Evolutionary conservation across 2,113 vertebrate species (phyloP).

Genomic region (Oryctolagus cuniculus): DNA sequence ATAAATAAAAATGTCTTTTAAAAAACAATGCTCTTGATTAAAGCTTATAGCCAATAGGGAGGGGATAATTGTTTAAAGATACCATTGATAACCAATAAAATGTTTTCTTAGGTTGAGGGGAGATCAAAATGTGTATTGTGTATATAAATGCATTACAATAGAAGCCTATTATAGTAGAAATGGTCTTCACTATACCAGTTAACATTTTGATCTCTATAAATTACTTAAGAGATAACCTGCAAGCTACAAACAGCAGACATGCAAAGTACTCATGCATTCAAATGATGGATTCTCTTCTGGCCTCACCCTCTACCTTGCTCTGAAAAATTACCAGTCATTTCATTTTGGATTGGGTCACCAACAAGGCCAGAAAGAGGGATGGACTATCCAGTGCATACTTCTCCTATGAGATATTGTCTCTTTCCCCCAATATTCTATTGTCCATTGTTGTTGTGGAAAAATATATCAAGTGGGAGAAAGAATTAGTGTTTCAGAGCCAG

Average conservation of each 20-base stretch:
- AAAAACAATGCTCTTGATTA: neutral
- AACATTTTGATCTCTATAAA: neutral
- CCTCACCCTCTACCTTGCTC: neutral
- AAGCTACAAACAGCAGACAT: neutral
- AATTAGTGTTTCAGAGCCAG: neutral
- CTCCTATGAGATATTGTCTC: neutral
- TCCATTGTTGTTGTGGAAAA: neutral
- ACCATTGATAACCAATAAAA: neutral
- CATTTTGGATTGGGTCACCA: neutral
- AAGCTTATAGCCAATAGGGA: neutral
- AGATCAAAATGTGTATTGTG: neutral
- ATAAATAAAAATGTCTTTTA: too few relatives aligned
- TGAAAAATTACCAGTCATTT: neutral
- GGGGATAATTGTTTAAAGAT: neutral
- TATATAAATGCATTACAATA: neutral
- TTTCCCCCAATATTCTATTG: neutral
- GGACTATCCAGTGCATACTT: neutral
- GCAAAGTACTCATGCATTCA: neutral
- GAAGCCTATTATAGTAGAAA: neutral
- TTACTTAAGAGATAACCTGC: neutral
- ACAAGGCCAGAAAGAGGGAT: neutral
- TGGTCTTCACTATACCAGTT: neutral
- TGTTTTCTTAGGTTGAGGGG: neutral
- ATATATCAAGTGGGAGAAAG: neutral
- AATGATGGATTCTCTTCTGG: neutral